phyloP scores from a whole-genome alignment of 1,140 invertebrate genomes.

The Rhopalosiphum padi region DNA sequence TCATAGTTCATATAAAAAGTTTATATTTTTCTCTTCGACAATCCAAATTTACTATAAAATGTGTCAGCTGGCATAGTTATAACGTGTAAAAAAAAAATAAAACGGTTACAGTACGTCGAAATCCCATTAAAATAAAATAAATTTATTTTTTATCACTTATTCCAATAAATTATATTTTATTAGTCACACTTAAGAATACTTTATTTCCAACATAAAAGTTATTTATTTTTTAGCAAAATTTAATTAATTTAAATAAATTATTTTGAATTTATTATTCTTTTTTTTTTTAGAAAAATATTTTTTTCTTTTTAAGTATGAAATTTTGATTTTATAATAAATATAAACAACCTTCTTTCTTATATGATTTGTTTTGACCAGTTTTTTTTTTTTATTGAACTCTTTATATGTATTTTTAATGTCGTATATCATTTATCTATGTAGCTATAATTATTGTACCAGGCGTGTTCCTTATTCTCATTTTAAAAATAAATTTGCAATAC shows the following conservation, averaged over 20 bases:
- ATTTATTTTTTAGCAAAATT: not conserved
- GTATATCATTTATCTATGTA: not conserved
- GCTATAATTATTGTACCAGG: not conserved
- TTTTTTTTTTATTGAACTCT: too few species aligned
- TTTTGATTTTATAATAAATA: not conserved
- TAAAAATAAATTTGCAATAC: not conserved
- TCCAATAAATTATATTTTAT: slow-evolving; percentile 4
- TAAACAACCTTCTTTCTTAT: not conserved
- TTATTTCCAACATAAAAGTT: not conserved
- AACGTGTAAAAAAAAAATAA: not conserved
- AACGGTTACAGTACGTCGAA: not conserved
- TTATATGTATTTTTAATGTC: not conserved
- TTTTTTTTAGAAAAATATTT: too few species aligned
- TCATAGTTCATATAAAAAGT: not conserved
- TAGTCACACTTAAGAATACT: not conserved
- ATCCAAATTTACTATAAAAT: not conserved
- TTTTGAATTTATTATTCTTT: not conserved
- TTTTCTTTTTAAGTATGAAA: too few species aligned
- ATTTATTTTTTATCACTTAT: slow-evolving; percentile 10
- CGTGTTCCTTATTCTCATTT: not conserved
- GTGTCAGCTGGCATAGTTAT: slow-evolving; percentile 8
- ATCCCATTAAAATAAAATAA: slow-evolving; percentile 12
- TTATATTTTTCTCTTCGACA: not conserved
- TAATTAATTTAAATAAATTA: not conserved
- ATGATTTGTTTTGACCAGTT: too few species aligned